phyloP scores from a whole-genome alignment of 2,113 vertebrate species.

The Hyaena hyaena region DNA sequence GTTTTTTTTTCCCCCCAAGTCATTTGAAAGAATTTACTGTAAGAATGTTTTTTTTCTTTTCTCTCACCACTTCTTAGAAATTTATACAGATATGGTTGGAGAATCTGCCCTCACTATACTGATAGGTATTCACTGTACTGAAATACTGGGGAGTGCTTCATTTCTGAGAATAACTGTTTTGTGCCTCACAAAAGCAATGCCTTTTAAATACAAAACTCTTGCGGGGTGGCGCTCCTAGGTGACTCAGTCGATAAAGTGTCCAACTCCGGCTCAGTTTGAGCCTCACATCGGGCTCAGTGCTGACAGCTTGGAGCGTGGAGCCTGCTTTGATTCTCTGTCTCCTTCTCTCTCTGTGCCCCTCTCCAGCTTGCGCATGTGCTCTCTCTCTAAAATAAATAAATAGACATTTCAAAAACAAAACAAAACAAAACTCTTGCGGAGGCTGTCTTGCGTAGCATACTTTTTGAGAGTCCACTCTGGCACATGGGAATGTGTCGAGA shows the following conservation, averaged over 20 bases:
- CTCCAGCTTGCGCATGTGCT: no score
- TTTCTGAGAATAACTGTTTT: constrained; percentile 12
- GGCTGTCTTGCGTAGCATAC: background rate
- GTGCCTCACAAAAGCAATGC: background rate
- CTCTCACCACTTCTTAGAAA: constrained; percentile 23
- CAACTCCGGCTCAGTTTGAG: no score
- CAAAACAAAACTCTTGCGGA: background rate
- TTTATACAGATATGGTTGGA: constrained; percentile 6
- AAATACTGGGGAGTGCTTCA: background rate
- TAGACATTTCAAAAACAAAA: no score
- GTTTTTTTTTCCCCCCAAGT: background rate
- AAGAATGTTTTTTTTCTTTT: background rate
- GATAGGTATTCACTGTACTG: background rate
- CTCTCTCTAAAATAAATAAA: no score
- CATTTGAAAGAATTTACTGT: constrained; percentile 52
- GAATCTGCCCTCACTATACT: background rate
- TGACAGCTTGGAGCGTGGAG: no score
- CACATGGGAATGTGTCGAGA: background rate
- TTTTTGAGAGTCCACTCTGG: background rate
- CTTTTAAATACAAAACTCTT: background rate
- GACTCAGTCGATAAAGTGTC: no score
- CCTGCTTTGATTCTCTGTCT: no score
- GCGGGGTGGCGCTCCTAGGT: no score
- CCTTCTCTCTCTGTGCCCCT: no score
- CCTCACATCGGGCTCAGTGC: no score